Evolutionary conservation across 2,113 vertebrate genomes (phyloP).

Genomic region (mouse (Mus musculus)): DNA sequence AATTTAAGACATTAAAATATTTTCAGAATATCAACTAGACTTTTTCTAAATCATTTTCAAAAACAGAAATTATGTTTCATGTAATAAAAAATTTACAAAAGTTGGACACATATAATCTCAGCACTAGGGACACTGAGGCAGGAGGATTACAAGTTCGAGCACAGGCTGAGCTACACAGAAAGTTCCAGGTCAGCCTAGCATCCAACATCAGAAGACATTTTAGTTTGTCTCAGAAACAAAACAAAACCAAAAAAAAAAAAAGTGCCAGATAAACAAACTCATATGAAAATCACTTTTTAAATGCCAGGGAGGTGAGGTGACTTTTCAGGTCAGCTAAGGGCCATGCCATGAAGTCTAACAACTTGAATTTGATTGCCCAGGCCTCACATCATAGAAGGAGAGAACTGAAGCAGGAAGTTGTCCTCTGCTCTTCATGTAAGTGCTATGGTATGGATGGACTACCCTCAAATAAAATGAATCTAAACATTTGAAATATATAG

Average conservation of each 20-base stretch:
- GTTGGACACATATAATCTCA: background rate
- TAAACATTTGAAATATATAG: background rate
- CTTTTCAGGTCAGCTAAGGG: background rate
- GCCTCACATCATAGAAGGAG: background rate
- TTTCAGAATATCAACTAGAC: background rate
- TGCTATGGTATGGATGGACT: background rate
- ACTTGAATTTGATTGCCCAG: background rate
- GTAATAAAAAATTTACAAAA: background rate
- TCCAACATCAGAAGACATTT: background rate
- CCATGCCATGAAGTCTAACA: background rate
- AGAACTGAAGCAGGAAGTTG: background rate
- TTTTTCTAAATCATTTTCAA: background rate
- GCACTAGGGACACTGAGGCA: background rate
- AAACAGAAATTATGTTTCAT: background rate
- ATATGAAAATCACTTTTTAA: background rate
- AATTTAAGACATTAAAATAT: background rate
- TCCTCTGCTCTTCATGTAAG: background rate
- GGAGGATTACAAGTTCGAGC: background rate
- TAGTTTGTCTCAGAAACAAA: background rate
- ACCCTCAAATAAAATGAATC: background rate
- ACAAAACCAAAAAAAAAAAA: background rate
- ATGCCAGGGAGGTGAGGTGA: background rate
- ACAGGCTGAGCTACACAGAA: background rate
- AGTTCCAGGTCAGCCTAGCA: background rate
- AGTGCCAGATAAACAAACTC: background rate